phyloP scores from a whole-genome alignment of 2,113 vertebrate species.

The Bolborhynchus lineola region DNA sequence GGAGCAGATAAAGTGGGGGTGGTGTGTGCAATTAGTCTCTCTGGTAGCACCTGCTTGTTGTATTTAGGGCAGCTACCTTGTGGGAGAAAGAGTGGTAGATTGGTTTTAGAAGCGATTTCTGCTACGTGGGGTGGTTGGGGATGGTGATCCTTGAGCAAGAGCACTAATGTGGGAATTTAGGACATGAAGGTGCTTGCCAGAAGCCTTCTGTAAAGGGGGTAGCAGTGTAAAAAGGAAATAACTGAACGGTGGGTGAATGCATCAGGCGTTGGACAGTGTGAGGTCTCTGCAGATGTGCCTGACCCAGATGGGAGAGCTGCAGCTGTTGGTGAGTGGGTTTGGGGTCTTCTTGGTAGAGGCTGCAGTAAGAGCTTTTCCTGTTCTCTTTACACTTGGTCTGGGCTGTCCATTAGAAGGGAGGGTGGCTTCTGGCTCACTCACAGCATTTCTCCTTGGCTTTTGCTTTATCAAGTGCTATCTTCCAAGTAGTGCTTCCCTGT shows the following conservation, averaged over 20 bases:
- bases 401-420: fast-evolving
- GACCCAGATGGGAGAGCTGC: background rate
- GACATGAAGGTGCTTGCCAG: fast-evolving
- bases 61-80: background rate
- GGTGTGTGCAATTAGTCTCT: background rate
- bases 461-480: background rate
- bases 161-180: fast-evolving
- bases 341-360: background rate
- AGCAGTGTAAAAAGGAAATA: background rate
- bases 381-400: fast-evolving
- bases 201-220: fast-evolving
- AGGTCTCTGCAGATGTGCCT: background rate
- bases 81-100: fast-evolving
- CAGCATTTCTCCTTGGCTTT: background rate
- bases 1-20: background rate
- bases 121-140: fast-evolving
- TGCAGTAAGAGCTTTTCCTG: background rate
- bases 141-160: fast-evolving
- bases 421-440: background rate
- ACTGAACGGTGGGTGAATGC: fast-evolving
- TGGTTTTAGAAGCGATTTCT: background rate
- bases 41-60: background rate
- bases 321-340: background rate
- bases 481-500: background rate
- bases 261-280: background rate